phyloP scores from a whole-genome alignment of 1,140 invertebrate species.

The Drosophila insularis region DNA sequence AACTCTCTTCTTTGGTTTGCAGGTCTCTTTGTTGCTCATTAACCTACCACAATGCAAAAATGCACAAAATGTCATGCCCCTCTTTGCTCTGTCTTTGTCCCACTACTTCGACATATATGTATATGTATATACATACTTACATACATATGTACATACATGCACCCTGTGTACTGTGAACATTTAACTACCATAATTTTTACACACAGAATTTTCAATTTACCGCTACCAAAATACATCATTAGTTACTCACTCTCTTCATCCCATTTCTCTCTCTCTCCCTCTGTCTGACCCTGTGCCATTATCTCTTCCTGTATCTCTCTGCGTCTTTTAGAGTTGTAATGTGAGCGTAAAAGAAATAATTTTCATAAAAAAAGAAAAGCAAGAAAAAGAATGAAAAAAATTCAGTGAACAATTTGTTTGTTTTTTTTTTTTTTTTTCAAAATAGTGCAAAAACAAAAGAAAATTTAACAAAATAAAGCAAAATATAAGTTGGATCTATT shows the following conservation, averaged over 20 bases:
- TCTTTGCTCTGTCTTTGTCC: conserved; percentile 27
- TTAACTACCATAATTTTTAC: conserved; percentile 36
- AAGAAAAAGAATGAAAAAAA: conserved; percentile 30
- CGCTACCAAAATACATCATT: conserved; percentile 53
- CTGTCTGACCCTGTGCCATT: conserved; percentile 3
- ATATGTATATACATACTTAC: too few species aligned
- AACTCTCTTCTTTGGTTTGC: background rate
- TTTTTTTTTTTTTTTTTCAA: conserved; percentile 25
- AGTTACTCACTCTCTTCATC: conserved; percentile 24
- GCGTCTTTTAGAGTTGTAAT: conserved; percentile 9
- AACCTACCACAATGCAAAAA: conserved; percentile 23
- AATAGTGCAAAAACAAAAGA: conserved; percentile 41
- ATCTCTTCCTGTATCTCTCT: background rate
- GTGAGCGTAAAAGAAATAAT: conserved; percentile 47
- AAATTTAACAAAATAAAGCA: conserved; percentile 29
- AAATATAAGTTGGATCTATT: conserved; percentile 40
- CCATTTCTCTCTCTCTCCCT: conserved; percentile 30
- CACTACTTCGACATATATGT: conserved; percentile 12
- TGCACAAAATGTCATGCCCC: background rate
- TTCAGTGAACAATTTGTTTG: background rate
- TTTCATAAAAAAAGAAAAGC: conserved; percentile 33
- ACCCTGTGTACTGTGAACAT: conserved; percentile 1
- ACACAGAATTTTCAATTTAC: conserved; percentile 45
- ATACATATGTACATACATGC: too few species aligned
- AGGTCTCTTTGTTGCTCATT: conserved; percentile 10